Percentiles rank a stretch among this genome's conserved stretches.
Conservation (phyloP, 1,140 invertebrate genomes). For the Neodiprion fabricii region DNA sequence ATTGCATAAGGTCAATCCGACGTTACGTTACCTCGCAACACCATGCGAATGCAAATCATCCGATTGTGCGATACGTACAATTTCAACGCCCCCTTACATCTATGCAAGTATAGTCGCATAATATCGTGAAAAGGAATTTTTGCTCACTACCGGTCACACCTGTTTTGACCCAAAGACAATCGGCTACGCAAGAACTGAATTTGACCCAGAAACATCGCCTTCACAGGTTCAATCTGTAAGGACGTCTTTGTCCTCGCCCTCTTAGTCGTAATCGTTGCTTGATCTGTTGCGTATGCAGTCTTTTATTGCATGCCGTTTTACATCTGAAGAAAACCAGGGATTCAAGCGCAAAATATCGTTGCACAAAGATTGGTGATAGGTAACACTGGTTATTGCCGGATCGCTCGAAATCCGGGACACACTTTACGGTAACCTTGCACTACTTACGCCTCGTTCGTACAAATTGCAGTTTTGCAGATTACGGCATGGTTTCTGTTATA, state of each 20-base stretch:
- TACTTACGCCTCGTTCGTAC: background rate
- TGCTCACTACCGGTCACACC: background rate
- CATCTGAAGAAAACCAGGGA: no score
- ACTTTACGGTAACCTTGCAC: background rate
- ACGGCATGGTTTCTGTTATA: background rate
- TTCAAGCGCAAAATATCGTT: no score
- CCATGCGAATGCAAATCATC: conserved; percentile 1
- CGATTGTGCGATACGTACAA: background rate
- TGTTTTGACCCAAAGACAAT: conserved; percentile 1
- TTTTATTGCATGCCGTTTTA: no score
- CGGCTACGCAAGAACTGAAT: background rate
- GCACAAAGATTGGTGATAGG: no score
- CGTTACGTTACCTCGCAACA: background rate
- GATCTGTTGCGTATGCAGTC: background rate
- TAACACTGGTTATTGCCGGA: background rate
- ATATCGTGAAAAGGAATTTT: background rate
- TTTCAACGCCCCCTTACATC: background rate
- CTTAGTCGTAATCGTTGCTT: background rate
- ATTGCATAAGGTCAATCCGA: background rate
- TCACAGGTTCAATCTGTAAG: background rate
- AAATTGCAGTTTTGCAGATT: background rate
- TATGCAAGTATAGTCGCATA: background rate
- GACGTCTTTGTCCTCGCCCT: background rate
- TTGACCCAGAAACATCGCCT: background rate
- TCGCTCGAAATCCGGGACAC: background rate